phyloP scores from a whole-genome alignment of 2,797 vertebrate species.

The Podargus strigoides region DNA sequence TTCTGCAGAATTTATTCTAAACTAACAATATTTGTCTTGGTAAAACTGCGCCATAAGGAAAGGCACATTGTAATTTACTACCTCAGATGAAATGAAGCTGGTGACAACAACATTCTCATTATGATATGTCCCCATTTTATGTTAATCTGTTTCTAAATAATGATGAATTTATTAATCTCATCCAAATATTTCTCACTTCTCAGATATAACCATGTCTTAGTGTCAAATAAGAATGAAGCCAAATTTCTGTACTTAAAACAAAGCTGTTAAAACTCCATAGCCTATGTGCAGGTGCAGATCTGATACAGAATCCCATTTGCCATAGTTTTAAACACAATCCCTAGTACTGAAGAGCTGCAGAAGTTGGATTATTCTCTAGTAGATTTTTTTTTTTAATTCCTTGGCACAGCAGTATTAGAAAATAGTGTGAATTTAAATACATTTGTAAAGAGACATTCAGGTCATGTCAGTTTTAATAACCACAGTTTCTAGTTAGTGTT shows the following conservation, averaged over 20 bases:
- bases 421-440: not conserved
- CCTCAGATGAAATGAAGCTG: not conserved
- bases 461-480: slow-evolving; percentile 1
- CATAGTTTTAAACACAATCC: not conserved
- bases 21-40: not conserved
- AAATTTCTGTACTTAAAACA: not conserved
- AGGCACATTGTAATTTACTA: not conserved
- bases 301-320: not conserved
- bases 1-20: not conserved
- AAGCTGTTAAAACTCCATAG: not conserved
- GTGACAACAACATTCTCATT: not conserved
- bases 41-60: not conserved
- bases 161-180: not conserved
- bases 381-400: not conserved
- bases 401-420: not conserved
- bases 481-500: not conserved
- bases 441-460: not conserved
- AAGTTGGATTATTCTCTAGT: not conserved
- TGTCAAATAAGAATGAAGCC: not conserved
- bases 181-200: not conserved
- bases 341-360: not conserved
- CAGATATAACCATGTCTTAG: not conserved
- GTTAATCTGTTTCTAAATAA: not conserved
- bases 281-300: not conserved
- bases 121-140: not conserved